These are phyloP conservation scores for Ceyx margarethae DNA, from an alignment of 2,113 vertebrate species.

Conservation along the genomic window DNA sequence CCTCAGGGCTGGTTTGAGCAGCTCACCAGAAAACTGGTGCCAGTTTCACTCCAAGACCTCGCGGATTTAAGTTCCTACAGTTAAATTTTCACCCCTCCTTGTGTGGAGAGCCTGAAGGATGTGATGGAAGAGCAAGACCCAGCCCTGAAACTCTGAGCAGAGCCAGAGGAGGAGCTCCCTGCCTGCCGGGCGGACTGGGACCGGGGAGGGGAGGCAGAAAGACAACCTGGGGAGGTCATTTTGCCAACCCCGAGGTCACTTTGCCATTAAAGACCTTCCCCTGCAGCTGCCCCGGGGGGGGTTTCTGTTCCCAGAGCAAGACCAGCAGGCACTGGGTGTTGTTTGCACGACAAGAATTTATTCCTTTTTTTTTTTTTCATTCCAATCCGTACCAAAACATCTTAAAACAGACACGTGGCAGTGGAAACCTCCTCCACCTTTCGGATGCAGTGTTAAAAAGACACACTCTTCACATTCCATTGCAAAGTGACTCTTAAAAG, in stretches of 20 bases:
- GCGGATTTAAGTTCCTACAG: background rate
- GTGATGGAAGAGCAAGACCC: constrained; percentile 14
- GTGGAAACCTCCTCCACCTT: background rate
- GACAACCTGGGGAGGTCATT: constrained; percentile 19
- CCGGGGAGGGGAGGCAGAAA: constrained; percentile 39
- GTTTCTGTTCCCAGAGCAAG: background rate
- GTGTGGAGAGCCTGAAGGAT: background rate
- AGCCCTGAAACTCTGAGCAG: constrained; percentile 56
- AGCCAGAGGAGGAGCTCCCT: constrained; percentile 21
- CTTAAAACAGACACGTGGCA: constrained; percentile 4
- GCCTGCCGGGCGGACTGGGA: constrained; percentile 68
- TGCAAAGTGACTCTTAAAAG: constrained; percentile 33
- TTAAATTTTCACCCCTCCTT: background rate
- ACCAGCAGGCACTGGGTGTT: background rate
- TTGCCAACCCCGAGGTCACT: background rate
- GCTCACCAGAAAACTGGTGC: background rate
- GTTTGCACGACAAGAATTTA: background rate
- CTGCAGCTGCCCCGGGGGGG: background rate
- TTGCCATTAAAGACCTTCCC: constrained; percentile 54
- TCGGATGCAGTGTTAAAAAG: background rate
- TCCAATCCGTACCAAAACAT: background rate
- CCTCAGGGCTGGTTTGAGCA: background rate
- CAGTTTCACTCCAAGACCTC: background rate
- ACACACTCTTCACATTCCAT: background rate
- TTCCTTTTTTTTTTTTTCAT: background rate